Percentiles rank a stretch among this genome's conserved stretches.
Evolutionary conservation across 2,113 vertebrate genomes (phyloP).

Genomic region (Lucifuga dentata): DNA sequence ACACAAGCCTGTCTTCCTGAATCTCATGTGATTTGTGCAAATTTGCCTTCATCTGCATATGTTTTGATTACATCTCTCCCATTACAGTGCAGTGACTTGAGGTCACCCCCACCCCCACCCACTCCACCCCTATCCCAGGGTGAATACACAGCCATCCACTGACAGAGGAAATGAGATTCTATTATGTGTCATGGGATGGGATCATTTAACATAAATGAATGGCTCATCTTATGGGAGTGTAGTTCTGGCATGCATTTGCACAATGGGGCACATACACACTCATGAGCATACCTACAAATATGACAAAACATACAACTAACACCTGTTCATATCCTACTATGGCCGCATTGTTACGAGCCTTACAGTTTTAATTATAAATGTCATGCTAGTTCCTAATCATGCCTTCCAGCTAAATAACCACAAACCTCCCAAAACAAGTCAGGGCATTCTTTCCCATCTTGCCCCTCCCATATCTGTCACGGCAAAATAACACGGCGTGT

Average conservation of each 20-base stretch:
- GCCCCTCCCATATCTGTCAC: slow-evolving; percentile 42
- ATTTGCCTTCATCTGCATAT: slow-evolving; percentile 62
- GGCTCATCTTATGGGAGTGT: too few species aligned
- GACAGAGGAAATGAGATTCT: slow-evolving; percentile 60
- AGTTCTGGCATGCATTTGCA: too few species aligned
- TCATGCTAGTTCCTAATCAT: slow-evolving; percentile 1
- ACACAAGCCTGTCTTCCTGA: slow-evolving; percentile 6
- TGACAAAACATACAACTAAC: neutral
- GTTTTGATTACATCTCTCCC: slow-evolving; percentile 44
- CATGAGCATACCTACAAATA: neutral
- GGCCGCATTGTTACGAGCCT: neutral
- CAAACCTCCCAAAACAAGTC: slow-evolving; percentile 42
- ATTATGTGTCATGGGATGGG: slow-evolving; percentile 27
- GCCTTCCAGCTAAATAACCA: slow-evolving; percentile 1
- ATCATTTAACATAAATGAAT: too few species aligned
- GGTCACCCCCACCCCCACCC: neutral
- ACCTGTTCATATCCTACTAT: neutral
- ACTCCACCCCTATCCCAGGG: neutral
- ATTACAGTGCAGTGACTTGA: slow-evolving; percentile 2
- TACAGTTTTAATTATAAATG: neutral
- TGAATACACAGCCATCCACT: slow-evolving; percentile 53
- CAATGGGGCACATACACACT: too few species aligned
- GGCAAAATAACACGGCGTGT: slow-evolving; percentile 40
- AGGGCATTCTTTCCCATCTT: slow-evolving; percentile 33
- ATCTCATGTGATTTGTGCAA: slow-evolving; percentile 8